Conservation (phyloP, 2,113 vertebrate species). For the Bungarus multicinctus region DNA sequence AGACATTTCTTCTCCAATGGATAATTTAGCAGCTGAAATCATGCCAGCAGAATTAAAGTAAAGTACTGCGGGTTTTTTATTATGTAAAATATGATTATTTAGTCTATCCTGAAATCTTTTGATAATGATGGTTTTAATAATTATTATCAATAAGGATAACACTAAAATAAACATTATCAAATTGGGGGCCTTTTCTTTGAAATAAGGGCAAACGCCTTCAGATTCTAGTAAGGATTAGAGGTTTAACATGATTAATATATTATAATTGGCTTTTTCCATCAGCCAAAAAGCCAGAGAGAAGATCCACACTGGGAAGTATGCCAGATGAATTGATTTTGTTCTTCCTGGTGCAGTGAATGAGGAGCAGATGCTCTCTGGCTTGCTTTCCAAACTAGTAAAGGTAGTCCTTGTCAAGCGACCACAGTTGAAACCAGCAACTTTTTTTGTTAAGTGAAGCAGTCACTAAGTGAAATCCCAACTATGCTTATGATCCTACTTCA, state of each 20-base stretch:
- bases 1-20: conserved; percentile 59
- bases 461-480: neutral
- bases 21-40: conserved; percentile 86
- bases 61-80: neutral
- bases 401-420: neutral
- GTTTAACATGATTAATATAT: neutral
- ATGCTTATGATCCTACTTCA: neutral
- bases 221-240: neutral
- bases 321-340: neutral
- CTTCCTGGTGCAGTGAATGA: neutral
- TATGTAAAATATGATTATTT: neutral
- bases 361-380: neutral
- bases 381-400: neutral
- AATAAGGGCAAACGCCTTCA: neutral
- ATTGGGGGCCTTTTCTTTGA: neutral
- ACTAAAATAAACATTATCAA: conserved; percentile 22
- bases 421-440: neutral
- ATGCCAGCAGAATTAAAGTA: conserved; percentile 87
- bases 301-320: neutral
- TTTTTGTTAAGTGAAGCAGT: neutral
- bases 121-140: neutral
- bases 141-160: neutral
- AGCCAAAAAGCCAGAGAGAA: neutral
- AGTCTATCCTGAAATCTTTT: neutral
- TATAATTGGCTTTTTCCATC: neutral